Evolutionary conservation across 1,140 invertebrate species (phyloP), one percentile per base, ranked within the genome.

Genomic region (Drosophila tristis): DNA sequence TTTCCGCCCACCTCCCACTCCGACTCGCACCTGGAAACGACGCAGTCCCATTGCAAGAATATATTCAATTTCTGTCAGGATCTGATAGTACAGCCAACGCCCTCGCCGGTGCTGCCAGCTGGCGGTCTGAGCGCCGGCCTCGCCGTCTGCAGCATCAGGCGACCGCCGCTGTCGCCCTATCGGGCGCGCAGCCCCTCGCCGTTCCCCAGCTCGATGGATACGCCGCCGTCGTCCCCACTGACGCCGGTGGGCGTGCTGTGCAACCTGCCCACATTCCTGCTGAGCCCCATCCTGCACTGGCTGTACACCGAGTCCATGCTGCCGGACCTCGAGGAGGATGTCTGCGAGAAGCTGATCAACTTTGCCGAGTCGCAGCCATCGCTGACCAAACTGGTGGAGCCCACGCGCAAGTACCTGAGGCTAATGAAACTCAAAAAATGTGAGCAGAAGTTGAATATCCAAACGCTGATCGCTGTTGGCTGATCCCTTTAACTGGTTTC

Each of bases 361-460:
- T 90, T 92, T 54, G 92, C 93, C 35, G 80, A 92, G 45, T 90
- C 93, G 47, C 87, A 94, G 56, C 92, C 92, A 4, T 93, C 93
- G 31, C 92, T 95, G 61, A 92, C 91, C 20, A 93, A 93, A 50
- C 93, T 95, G 74, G 91, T 92, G 20, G 90, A 93, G 60, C 92
- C 94, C 35, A 95, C 94, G 82, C 92, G 93, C 68, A 92, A 93
- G 45, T 95, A 94, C 91, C 79, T 95, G 53, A 94, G 94, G 62
- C 93, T 95, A 78, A 93, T 94, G 63, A 92, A 93, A n/a, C 89
- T 95, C 3, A 95, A 94, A 79, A 93, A 95, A 91, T 94, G 95
- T 95, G 92, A 93, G 94, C 81, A 23, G 11, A 15, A 13, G 6
- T 8, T 8, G 5, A 13, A 2, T 2, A n/a, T 15, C 5, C 4